Evolutionary conservation across 35 echinoderm and acorn worm species (phyloP).

Genomic region (Ptychodera flava): DNA sequence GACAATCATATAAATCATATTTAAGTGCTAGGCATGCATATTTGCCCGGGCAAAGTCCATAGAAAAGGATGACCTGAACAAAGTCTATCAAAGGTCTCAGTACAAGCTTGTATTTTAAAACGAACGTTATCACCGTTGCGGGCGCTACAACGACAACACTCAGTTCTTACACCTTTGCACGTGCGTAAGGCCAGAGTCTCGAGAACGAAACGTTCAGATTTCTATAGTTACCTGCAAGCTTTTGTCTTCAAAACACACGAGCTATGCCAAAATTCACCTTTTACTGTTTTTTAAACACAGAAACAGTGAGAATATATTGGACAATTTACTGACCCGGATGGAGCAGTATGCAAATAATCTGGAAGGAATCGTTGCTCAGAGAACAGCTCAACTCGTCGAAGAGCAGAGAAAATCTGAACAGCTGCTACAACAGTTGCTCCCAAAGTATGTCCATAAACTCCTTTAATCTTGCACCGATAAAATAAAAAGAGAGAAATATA

Average conservation of each 20-base stretch:
- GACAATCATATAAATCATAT: not conserved
- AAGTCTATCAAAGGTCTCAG: not conserved
- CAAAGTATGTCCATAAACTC: conserved; percentile 6
- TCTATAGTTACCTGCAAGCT: not conserved
- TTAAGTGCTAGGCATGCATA: not conserved
- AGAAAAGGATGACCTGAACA: not conserved
- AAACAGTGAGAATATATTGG: conserved; percentile 19
- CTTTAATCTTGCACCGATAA: not conserved
- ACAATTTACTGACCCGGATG: conserved; percentile 56
- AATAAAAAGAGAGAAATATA: not conserved
- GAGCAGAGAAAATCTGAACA: conserved; percentile 55
- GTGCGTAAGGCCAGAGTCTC: not conserved
- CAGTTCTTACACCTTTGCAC: not conserved
- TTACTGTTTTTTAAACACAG: not conserved
- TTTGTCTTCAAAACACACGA: not conserved
- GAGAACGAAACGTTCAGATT: not conserved
- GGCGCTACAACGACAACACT: not conserved
- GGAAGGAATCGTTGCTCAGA: conserved; percentile 52
- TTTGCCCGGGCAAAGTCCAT: not conserved
- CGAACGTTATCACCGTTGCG: no score
- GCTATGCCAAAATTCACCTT: not conserved
- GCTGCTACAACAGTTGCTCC: conserved; percentile 51
- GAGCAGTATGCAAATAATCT: conserved; percentile 75
- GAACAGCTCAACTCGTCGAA: conserved; percentile 51
- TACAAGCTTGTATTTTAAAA: no score